Conservation (phyloP, 2,113 vertebrate species). For the Athene cunicularia region DNA sequence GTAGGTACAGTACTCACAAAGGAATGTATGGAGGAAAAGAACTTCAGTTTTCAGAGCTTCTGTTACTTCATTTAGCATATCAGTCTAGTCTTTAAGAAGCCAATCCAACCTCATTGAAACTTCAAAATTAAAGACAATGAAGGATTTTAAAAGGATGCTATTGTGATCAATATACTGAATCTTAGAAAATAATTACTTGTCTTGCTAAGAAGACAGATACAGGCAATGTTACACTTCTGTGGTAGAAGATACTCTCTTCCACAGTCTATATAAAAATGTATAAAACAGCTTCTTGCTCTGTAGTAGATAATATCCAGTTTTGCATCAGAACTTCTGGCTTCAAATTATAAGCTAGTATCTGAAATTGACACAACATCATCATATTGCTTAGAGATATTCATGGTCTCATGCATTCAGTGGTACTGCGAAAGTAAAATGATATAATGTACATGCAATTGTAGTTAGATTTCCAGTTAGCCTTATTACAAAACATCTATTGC, state of each 20-base stretch:
- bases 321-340: neutral
- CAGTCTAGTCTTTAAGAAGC: neutral
- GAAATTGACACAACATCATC: neutral
- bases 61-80: neutral
- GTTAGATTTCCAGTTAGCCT: neutral
- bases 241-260: neutral
- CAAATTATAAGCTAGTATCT: neutral
- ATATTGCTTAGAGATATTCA: neutral
- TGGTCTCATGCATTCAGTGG: neutral
- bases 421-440: neutral
- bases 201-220: slow-evolving; percentile 1
- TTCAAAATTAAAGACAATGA: slow-evolving; percentile 41
- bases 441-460: neutral
- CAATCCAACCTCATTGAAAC: neutral
- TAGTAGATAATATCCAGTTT: neutral
- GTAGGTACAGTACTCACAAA: neutral
- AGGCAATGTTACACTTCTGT: neutral
- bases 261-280: neutral
- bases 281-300: neutral
- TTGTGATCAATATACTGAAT: neutral
- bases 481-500: neutral
- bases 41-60: neutral
- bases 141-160: slow-evolving; percentile 8
- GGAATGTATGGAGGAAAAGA: neutral
- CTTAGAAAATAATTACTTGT: slow-evolving; percentile 40